Percentiles rank a stretch among this genome's conserved stretches.
phyloP scores from a whole-genome alignment of 2,888 invertebrate genomes.

The Trisateles emortualis region DNA sequence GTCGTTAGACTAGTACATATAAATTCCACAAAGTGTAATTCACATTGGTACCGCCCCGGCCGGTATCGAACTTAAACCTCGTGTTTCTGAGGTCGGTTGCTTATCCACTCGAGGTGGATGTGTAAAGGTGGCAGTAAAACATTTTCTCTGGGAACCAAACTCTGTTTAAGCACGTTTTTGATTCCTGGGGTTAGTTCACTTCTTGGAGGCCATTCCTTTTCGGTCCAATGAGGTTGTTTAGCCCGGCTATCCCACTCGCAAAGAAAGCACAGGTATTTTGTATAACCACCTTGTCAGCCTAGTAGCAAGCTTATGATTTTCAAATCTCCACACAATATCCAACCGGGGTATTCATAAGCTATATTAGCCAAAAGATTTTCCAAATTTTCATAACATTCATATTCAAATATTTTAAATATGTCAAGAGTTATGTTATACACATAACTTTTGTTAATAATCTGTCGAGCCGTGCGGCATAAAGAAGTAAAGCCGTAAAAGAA shows the following conservation, averaged over 20 bases:
- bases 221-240: neutral
- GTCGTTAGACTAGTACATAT: too few species aligned
- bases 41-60: too few species aligned
- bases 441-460: too few species aligned
- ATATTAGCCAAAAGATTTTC: neutral
- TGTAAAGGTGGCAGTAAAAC: neutral
- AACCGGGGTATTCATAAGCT: neutral
- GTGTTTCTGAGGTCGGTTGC: too few species aligned
- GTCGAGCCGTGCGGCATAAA: too few species aligned
- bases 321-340: neutral
- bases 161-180: neutral
- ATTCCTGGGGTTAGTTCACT: neutral
- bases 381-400: neutral
- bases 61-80: too few species aligned
- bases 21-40: too few species aligned
- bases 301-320: neutral
- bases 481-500: too few species aligned
- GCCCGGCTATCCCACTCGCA: neutral
- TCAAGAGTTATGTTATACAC: too few species aligned
- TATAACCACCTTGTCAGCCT: neutral
- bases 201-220: neutral
- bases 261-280: neutral
- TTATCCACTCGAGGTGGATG: neutral
- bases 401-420: too few species aligned
- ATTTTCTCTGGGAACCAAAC: neutral